phyloP scores from a whole-genome alignment of 2,888 invertebrate species.

The Pollenia griseotomentosa region DNA sequence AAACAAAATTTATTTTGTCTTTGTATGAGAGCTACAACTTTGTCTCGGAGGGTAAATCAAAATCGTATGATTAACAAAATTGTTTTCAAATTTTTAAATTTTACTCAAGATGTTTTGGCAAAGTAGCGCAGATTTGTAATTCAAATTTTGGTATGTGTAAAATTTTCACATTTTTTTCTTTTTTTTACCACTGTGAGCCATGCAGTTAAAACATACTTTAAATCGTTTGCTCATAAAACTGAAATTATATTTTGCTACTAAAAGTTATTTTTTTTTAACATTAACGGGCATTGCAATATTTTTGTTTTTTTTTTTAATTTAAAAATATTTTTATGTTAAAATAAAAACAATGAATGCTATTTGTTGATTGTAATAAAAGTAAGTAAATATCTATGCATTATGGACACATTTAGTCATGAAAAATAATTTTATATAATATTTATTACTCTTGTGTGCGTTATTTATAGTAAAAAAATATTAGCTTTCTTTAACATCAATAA shows the following conservation, averaged over 20 bases:
- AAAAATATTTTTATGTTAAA: constrained; percentile 18
- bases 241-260: neutral
- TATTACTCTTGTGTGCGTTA: constrained; percentile 19
- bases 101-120: no score
- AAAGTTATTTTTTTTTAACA: neutral
- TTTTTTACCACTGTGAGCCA: no score
- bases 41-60: no score
- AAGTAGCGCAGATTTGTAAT: no score
- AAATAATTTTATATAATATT: constrained; percentile 24
- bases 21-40: no score
- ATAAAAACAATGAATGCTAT: constrained; percentile 36
- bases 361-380: constrained; percentile 37
- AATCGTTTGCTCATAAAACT: neutral
- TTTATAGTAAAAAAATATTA: constrained; percentile 10
- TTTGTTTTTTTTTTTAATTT: neutral
- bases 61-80: no score
- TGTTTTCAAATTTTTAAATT: no score
- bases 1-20: no score
- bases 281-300: constrained; percentile 3
- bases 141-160: no score
- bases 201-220: neutral
- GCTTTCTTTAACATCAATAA: constrained; percentile 7
- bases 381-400: constrained; percentile 9
- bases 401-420: constrained; percentile 28
- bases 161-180: no score